Percentiles rank a stretch among this genome's conserved stretches.
These are phyloP conservation scores for Trissonchulus sp. DNA, from an alignment of 2,888 invertebrate genomes.

Conservation along the genomic window DNA sequence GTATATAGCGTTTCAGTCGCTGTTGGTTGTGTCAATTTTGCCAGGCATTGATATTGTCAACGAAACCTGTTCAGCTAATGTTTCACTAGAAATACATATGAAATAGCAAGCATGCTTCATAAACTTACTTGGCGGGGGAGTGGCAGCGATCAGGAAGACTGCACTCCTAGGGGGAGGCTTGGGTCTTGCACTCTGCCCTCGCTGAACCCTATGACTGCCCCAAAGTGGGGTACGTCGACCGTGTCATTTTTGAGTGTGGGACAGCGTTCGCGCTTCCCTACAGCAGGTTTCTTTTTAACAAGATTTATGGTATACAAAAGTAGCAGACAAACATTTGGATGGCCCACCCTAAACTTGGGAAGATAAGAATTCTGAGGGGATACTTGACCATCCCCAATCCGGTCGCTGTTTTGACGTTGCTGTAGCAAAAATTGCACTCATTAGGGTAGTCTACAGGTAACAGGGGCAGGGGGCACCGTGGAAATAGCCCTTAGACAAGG, in stretches of 20 bases:
- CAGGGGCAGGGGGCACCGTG: no score
- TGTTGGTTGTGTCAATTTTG: no score
- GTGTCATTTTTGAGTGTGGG: not conserved
- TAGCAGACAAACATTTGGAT: no score
- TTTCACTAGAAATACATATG: not conserved
- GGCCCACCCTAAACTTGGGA: no score
- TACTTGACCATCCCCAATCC: no score
- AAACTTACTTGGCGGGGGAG: slow-evolving; percentile 8
- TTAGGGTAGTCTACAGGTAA: no score
- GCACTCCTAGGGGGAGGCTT: slow-evolving; percentile 4
- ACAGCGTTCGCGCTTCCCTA: not conserved
- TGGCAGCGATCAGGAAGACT: not conserved
- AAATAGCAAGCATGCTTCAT: not conserved
- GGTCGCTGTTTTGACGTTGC: no score
- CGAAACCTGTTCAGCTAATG: not conserved
- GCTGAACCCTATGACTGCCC: not conserved
- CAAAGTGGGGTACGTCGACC: not conserved
- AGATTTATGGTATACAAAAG: not conserved
- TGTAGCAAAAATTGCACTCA: no score
- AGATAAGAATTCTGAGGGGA: no score
- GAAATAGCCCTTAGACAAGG: no score
- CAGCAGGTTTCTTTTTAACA: no score
- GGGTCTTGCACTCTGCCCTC: not conserved
- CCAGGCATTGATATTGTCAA: not conserved
- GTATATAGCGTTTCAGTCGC: no score